Base-by-base conservation (phyloP, 2,797 vertebrate species). In the Arctocebus calabarensis region DNA sequence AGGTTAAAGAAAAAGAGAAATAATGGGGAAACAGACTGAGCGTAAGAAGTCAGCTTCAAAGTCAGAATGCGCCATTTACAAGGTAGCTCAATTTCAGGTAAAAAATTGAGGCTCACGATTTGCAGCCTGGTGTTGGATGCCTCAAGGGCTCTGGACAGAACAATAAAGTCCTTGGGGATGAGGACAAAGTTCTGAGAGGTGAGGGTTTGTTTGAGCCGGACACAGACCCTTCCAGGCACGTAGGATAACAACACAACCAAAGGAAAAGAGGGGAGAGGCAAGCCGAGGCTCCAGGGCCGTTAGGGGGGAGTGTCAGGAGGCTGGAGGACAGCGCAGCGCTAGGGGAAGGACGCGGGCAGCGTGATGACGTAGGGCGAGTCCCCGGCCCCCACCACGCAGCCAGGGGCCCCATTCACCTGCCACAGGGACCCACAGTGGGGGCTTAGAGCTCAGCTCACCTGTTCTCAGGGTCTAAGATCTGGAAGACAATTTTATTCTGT, bases 401-500 rank as follows among this genome's bases (percentile, higher is more conserved):
- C 12, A 12, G 12, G 29, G 52, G 34, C 40, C 83, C 62, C 57
- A 71, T 84, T 84, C 29, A 75, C 43, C n/a, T 81, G 70, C 52
- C 84, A 73, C 91, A 40, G 45, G 52, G 62, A 37, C 64, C 83
- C 85, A 82, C 22, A 32, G n/a, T 59, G 27, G 43, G 37, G 59
- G 82, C 43, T 90, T 88, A 40, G 40, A 40, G 40, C 40, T 40
- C 40, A 11, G 61, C 68, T 81, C 82, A 91, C 62, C 12, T 59
- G 37, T 71, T 92, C 90, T 40, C 43, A 55, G 62, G 45, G 48
- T 85, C 34, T 55, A 85, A 90, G 71, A 70, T 70, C 85, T 79
- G 62, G 87, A 94, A 96, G 89, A 95, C 77, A 81, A 88, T 85
- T 95, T 90, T 73, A 84, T 96, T 94, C 83, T 91, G 66, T 93